These are phyloP conservation scores for Amphiprion percula DNA, from an alignment of 2,113 vertebrate species.

Conservation along the genomic window DNA sequence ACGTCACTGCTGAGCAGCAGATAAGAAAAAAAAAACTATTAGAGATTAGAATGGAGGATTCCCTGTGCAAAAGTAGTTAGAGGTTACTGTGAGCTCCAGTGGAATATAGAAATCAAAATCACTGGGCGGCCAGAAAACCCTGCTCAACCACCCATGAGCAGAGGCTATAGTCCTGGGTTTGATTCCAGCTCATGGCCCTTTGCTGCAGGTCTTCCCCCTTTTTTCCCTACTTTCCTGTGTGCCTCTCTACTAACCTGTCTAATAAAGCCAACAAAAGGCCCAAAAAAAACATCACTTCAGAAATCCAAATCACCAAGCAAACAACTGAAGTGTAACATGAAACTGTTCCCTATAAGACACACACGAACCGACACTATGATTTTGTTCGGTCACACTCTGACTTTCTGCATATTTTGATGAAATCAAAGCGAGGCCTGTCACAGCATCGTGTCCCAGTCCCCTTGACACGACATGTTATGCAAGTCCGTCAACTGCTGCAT, in stretches of 20 bases:
- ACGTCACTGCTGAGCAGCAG: neutral
- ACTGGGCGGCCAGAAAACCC: no score
- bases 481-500: conserved; percentile 53
- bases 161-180: no score
- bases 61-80: neutral
- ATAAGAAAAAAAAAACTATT: neutral
- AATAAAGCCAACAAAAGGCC: no score
- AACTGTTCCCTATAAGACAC: neutral
- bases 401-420: conserved; percentile 7
- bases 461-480: conserved; percentile 53
- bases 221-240: no score
- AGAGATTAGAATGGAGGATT: neutral
- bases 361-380: neutral
- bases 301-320: neutral
- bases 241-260: no score
- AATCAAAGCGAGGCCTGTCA: conserved; percentile 34
- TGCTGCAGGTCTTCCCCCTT: no score
- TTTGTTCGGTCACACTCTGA: conserved; percentile 13
- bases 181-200: no score
- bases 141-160: no score
- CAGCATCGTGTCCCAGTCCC: conserved; percentile 5
- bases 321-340: neutral
- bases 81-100: no score
- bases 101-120: no score
- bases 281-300: no score